A percentile compares a stretch with the other conserved stretches of the same genome.
phyloP scores from a whole-genome alignment of 2,888 invertebrate species.

The Melipona beecheii region DNA sequence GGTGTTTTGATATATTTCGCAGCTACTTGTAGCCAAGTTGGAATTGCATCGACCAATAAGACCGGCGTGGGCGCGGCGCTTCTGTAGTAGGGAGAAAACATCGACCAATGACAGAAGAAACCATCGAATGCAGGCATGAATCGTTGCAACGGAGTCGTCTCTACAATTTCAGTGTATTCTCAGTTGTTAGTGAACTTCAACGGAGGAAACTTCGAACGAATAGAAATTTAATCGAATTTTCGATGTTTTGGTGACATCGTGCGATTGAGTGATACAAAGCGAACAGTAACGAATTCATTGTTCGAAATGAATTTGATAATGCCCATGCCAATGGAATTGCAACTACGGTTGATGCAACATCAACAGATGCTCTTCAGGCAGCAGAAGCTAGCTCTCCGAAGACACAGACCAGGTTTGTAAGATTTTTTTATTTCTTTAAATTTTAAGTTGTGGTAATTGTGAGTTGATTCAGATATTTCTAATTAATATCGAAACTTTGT shows the following conservation, averaged over 20 bases:
- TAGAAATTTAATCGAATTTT: background rate
- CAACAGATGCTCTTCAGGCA: slow-evolving; percentile 71
- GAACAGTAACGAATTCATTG: background rate
- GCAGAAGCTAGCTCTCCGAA: slow-evolving; percentile 67
- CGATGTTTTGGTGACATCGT: slow-evolving; percentile 8
- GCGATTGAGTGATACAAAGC: slow-evolving; percentile 2
- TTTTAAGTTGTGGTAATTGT: background rate
- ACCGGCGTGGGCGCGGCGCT: slow-evolving; percentile 51
- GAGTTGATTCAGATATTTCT: background rate
- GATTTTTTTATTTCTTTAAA: background rate
- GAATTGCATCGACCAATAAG: slow-evolving; percentile 50
- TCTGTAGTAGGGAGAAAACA: slow-evolving; percentile 10
- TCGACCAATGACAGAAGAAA: slow-evolving; percentile 38
- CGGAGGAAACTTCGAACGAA: slow-evolving; percentile 10
- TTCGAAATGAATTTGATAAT: slow-evolving; percentile 63
- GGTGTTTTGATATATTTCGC: slow-evolving; percentile 21
- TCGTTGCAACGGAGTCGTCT: slow-evolving; percentile 23
- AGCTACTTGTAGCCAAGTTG: slow-evolving; percentile 19
- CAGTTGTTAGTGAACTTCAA: slow-evolving; percentile 38
- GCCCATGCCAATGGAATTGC: slow-evolving; percentile 66
- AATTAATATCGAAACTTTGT: background rate
- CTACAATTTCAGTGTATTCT: slow-evolving; percentile 27
- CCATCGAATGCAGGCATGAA: slow-evolving; percentile 34
- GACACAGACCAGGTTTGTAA: slow-evolving; percentile 47
- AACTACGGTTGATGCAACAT: slow-evolving; percentile 66